phyloP scores from a whole-genome alignment of 2,113 vertebrate species.

The Nicator chloris region DNA sequence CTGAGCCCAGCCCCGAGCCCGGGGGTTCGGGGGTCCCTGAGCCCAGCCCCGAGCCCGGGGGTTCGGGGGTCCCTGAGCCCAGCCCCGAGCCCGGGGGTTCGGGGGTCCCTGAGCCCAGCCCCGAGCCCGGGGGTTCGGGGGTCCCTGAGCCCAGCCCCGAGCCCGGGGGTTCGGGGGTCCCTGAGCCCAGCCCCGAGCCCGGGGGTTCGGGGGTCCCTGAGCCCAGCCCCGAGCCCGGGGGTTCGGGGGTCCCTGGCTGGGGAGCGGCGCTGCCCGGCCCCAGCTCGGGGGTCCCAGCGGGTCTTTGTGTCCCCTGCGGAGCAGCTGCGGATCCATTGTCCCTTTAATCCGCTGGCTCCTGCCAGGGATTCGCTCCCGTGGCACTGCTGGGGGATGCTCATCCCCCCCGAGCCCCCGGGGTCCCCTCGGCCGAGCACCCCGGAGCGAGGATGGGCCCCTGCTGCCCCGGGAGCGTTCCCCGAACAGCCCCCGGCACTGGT shows the following conservation, averaged over 20 bases:
- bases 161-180: not conserved
- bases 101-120: too few species aligned
- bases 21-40: not conserved
- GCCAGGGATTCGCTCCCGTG: not conserved
- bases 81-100: too few species aligned
- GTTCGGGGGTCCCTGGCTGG: not conserved
- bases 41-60: not conserved
- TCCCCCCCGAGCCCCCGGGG: not conserved
- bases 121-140: not conserved
- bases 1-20: too few species aligned
- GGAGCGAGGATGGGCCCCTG: too few species aligned
- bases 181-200: too few species aligned
- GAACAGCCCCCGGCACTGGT: rapidly evolving
- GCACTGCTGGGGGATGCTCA: not conserved
- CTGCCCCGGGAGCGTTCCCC: rapidly evolving
- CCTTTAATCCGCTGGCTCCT: not conserved
- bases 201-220: too few species aligned
- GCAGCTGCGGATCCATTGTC: slow-evolving; percentile 53
- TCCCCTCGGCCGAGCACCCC: not conserved
- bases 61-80: too few species aligned
- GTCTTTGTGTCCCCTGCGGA: not conserved
- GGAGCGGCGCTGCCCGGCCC: not conserved
- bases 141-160: not conserved
- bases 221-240: not conserved
- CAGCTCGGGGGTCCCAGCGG: not conserved